Evolutionary conservation across 2,113 vertebrate genomes (phyloP).

Genomic region (Scomber colias): DNA sequence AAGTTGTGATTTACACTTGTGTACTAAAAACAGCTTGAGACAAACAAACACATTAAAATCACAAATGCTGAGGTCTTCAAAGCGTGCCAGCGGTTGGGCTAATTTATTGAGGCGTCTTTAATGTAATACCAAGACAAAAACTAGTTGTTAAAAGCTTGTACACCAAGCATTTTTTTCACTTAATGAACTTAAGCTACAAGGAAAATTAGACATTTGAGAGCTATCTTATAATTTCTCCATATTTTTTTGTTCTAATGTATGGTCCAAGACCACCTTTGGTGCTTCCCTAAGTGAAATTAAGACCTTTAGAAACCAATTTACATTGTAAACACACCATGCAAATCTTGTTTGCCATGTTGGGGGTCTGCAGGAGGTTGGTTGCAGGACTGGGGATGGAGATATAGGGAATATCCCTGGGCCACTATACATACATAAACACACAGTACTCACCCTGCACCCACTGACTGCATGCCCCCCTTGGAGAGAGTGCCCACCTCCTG

Average conservation of each 20-base stretch:
- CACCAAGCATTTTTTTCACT: conserved; percentile 20
- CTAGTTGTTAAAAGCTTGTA: conserved; percentile 25
- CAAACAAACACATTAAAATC: conserved; percentile 77
- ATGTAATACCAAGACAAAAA: conserved; percentile 40
- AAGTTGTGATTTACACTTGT: conserved; percentile 76
- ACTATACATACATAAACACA: conserved; percentile 54
- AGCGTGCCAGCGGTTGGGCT: conserved; percentile 50
- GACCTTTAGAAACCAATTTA: conserved; percentile 67
- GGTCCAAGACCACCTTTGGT: conserved; percentile 54
- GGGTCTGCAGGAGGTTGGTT: conserved; percentile 51
- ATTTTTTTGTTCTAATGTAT: not conserved
- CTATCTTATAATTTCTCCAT: no score
- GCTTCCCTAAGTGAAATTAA: conserved; percentile 64
- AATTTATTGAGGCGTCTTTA: conserved; percentile 47
- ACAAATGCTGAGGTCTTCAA: conserved; percentile 63
- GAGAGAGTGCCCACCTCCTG: conserved; percentile 77
- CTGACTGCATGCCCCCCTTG: conserved; percentile 58
- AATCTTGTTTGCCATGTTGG: conserved; percentile 73
- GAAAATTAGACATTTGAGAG: conserved; percentile 5
- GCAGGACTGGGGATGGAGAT: conserved; percentile 45
- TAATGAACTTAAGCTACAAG: conserved; percentile 25
- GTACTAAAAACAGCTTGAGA: conserved; percentile 77
- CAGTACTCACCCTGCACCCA: conserved; percentile 58
- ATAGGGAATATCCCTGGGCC: conserved; percentile 52
- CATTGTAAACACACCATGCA: conserved; percentile 79